A percentile compares a stretch with the other conserved stretches of the same genome.
These are phyloP conservation scores for Drosophila pseudoananassae DNA, from an alignment of 1,140 invertebrate species.

Conservation along the genomic window DNA sequence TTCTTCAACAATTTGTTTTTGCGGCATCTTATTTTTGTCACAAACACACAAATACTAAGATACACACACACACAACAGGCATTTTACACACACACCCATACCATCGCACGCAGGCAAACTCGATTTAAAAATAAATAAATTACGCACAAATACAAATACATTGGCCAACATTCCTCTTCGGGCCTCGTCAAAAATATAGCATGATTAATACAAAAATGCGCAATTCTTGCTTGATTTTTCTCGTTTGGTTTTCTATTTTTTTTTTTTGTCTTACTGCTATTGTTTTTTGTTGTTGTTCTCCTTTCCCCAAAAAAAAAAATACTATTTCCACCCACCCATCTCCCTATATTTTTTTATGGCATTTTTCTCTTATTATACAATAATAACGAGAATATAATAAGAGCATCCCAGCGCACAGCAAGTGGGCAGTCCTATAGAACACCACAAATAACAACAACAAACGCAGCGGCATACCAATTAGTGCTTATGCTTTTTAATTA, in stretches of 20 bases:
- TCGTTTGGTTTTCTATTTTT: background rate
- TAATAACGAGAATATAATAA: constrained; percentile 54
- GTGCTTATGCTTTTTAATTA: constrained; percentile 79
- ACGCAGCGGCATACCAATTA: constrained; percentile 73
- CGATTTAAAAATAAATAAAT: constrained; percentile 82
- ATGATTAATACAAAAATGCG: constrained; percentile 73
- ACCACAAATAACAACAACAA: constrained; percentile 35
- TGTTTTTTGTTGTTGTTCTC: background rate
- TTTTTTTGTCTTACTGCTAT: constrained; percentile 3
- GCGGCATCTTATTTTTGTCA: constrained; percentile 73
- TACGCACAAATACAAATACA: constrained; percentile 70
- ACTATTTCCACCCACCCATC: constrained; percentile 10
- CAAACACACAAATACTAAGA: too few species aligned
- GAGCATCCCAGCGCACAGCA: constrained; percentile 44
- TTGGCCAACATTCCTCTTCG: constrained; percentile 65
- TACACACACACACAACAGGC: constrained; percentile 25
- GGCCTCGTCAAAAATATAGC: constrained; percentile 67
- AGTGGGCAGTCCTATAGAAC: constrained; percentile 45
- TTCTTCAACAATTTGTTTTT: constrained; percentile 68
- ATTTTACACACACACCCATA: constrained; percentile 19
- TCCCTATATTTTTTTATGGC: constrained; percentile 37
- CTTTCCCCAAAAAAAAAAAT: constrained; percentile 7
- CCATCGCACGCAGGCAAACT: constrained; percentile 45
- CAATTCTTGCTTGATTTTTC: constrained; percentile 26
- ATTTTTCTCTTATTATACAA: constrained; percentile 52